Evolutionary conservation across 1,140 invertebrate species (phyloP).

Genomic region (Neodiprion virginianus): DNA sequence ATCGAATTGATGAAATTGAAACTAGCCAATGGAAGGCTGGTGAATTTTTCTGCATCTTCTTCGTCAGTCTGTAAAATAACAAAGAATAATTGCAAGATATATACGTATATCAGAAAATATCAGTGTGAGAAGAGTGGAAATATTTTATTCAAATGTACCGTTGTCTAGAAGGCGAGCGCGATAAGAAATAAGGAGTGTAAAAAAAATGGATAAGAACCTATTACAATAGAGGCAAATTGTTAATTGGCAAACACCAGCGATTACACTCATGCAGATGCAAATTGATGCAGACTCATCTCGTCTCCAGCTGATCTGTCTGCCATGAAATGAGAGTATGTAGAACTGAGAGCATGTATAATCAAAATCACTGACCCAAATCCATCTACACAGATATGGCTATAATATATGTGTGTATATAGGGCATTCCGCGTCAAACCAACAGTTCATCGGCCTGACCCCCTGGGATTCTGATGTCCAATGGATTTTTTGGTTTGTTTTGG

Average conservation of each 20-base stretch:
- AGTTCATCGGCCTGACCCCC: too few relatives aligned
- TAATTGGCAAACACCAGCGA: background rate
- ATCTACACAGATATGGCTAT: too few relatives aligned
- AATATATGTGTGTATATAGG: too few relatives aligned
- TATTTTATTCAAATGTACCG: background rate
- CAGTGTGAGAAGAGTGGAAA: background rate
- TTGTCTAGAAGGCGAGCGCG: too few relatives aligned
- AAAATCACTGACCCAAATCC: too few relatives aligned
- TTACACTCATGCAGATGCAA: conserved; percentile 2
- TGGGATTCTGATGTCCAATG: too few relatives aligned
- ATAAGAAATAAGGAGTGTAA: background rate
- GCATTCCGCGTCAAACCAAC: too few relatives aligned
- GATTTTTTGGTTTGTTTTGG: too few relatives aligned
- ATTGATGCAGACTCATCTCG: background rate
- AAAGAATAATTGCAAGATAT: background rate
- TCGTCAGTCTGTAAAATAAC: conserved; percentile 56
- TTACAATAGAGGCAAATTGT: background rate
- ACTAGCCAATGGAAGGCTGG: conserved; percentile 78
- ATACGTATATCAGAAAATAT: background rate
- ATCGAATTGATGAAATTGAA: conserved; percentile 96
- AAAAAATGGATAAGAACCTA: background rate
- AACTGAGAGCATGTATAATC: too few relatives aligned
- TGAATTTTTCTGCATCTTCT: conserved; percentile 62
- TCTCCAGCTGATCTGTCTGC: background rate
- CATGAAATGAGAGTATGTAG: too few relatives aligned